These are phyloP conservation scores for Galerucella nymphaeae DNA, from an alignment of 2,888 invertebrate genomes.

Conservation along the genomic window DNA sequence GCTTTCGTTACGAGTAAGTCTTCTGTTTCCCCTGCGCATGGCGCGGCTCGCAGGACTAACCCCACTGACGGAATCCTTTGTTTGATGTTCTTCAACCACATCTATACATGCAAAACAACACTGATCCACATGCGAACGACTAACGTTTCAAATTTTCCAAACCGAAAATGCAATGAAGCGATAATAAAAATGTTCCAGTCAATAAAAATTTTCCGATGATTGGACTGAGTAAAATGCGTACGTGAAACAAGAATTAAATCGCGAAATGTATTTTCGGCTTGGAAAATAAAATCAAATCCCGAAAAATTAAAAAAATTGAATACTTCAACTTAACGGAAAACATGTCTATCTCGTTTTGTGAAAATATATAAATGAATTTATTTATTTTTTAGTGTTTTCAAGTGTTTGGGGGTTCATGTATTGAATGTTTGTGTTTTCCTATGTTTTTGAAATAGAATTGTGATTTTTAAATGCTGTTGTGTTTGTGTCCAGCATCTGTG, in stretches of 20 bases:
- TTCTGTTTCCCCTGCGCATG: constrained; percentile 78
- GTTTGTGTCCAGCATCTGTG: too few species aligned
- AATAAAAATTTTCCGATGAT: neutral
- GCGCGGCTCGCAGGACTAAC: constrained; percentile 66
- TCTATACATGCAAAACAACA: constrained; percentile 53
- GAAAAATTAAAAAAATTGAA: constrained; percentile 4
- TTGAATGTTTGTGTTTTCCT: too few species aligned
- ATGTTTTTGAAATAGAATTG: too few species aligned
- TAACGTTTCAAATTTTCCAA: constrained; percentile 10
- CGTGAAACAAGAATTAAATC: neutral
- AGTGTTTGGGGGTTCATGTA: too few species aligned
- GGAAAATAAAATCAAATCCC: neutral
- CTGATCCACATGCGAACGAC: constrained; percentile 48
- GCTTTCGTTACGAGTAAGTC: constrained; percentile 93
- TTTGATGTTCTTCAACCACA: constrained; percentile 58
- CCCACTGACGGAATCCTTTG: constrained; percentile 55
- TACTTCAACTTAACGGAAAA: neutral
- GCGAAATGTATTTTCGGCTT: constrained; percentile 7
- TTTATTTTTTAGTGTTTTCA: too few species aligned
- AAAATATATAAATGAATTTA: too few species aligned
- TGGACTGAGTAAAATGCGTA: neutral
- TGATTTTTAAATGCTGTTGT: too few species aligned
- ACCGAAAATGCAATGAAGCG: constrained; percentile 22
- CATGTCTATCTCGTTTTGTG: too few species aligned
- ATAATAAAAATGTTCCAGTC: neutral